Evolutionary conservation across 2,113 vertebrate genomes (phyloP).

Genomic region (Cephalopterus ornatus): DNA sequence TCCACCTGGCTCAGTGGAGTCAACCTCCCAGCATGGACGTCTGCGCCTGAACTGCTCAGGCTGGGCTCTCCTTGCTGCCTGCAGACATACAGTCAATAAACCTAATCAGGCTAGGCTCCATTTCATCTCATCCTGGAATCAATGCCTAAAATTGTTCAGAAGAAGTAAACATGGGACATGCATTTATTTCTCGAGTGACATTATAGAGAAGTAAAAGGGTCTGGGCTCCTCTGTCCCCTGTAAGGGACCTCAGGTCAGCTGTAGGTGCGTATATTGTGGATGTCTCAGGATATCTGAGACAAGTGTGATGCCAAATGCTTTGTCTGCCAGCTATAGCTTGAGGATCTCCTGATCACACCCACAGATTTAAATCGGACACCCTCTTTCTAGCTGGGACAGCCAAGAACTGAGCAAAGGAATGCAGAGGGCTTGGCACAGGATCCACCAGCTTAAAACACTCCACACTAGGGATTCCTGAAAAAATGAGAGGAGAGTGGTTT

Average conservation of each 20-base stretch:
- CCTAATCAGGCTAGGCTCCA: not conserved
- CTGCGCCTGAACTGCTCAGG: not conserved
- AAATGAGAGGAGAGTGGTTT: not conserved
- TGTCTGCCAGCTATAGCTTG: not conserved
- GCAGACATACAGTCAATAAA: not conserved
- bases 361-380: not conserved
- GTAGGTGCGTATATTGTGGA: not conserved
- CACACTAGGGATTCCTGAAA: not conserved
- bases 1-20: not conserved
- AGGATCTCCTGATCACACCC: not conserved
- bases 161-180: not conserved
- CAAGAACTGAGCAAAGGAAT: not conserved
- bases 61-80: not conserved
- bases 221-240: not conserved
- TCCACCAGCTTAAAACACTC: not conserved
- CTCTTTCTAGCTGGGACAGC: not conserved
- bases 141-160: not conserved
- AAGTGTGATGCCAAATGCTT: not conserved
- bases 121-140: not conserved
- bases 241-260: not conserved
- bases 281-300: not conserved
- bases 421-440: not conserved
- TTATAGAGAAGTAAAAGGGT: not conserved
- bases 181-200: not conserved
- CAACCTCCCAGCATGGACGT: accelerated